Evolutionary conservation across 2,113 vertebrate genomes (phyloP), one percentile per base, ranked within the genome.

Genomic region (Pelecanoides urinatrix): DNA sequence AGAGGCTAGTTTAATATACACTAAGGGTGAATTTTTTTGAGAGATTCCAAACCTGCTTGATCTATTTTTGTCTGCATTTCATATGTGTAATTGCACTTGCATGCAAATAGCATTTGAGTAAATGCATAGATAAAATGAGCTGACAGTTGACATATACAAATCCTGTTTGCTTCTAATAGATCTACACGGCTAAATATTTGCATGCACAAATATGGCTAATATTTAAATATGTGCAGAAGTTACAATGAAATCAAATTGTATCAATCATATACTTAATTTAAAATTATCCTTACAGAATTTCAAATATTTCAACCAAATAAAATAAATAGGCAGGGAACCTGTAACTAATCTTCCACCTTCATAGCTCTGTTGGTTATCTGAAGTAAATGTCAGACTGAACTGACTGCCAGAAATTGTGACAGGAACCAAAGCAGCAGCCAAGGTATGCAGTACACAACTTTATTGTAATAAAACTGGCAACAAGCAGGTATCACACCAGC

Each of bases 141-240:
- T 94, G 95, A 88, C 95, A 96, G 80, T 91, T 96, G 93, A 45
- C 93, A 91, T 81, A 53, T 2, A 93, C 65, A 95, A 96, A 91
- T 67, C 89, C 65, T 47, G 21, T 92, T 95, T 67, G 72, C 80
- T 83, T 67, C 80, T 80, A 49, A 75, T 45, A 52, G 55, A 80
- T 55, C 83, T 77, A 32, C 67, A 86, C 68, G 67, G 79, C 76
- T 88, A 70, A 80, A 55, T 67, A 66, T 71, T 75, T 59, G 26
- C 42, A 10, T 59, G 38, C 26, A 81, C 34, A 66, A 40, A 91
- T 63, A 71, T 3, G 44, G n/a, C 47, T 34, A 23, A 38, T 27
- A 92, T 95, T 86, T 40, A 86, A 90, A 77, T 86, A 61, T 45
- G 21, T 49, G 45, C 58, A 83, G 52, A 84, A 88, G 36, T 70